These are phyloP conservation scores for Prolemur simus DNA, from an alignment of 2,113 vertebrate species.

Conservation along the genomic window DNA sequence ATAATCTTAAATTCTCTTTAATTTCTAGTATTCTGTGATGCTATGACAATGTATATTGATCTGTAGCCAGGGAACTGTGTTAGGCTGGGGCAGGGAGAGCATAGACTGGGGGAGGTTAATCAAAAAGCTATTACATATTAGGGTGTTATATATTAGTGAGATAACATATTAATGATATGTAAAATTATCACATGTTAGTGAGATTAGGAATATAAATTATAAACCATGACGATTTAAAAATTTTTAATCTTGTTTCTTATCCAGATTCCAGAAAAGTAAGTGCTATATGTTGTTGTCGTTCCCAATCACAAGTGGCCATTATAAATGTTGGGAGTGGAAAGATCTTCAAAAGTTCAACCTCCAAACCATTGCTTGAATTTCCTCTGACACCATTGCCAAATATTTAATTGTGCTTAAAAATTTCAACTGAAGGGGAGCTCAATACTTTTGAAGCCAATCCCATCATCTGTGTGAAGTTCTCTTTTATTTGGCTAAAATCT, in stretches of 20 bases:
- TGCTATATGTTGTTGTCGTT: neutral
- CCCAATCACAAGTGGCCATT: neutral
- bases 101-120: neutral
- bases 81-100: neutral
- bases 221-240: neutral
- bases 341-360: neutral
- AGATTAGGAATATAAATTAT: conserved; percentile 26
- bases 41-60: neutral
- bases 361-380: neutral
- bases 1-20: conserved; percentile 29
- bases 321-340: neutral
- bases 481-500: conserved; percentile 30
- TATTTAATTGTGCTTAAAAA: neutral
- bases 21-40: conserved; percentile 5
- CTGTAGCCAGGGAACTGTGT: conserved; percentile 9
- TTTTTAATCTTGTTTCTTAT: neutral
- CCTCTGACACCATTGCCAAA: neutral
- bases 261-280: neutral
- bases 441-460: neutral
- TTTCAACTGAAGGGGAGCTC: neutral
- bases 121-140: neutral
- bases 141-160: neutral
- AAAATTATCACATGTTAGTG: neutral
- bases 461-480: conserved; percentile 13
- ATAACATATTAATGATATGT: neutral